phyloP scores from a whole-genome alignment of 2,113 vertebrate genomes.

The Mobula hypostoma region DNA sequence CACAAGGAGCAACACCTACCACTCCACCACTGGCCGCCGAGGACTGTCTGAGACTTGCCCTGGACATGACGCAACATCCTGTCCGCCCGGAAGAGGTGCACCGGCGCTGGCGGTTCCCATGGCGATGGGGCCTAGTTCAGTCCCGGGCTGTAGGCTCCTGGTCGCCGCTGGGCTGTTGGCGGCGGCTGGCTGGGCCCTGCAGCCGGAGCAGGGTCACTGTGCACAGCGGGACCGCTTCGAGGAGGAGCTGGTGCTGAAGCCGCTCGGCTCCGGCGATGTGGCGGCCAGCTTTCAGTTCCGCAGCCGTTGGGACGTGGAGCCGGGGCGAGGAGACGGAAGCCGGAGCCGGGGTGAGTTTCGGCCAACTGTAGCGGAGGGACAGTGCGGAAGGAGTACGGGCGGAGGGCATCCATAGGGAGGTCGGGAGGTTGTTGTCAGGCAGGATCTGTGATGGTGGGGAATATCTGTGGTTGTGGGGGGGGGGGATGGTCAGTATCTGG shows the following conservation, averaged over 20 bases:
- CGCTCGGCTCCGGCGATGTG: conserved; percentile 78
- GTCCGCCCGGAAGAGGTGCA: background rate
- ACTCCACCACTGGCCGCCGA: no score
- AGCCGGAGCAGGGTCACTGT: background rate
- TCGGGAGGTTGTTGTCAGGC: no score
- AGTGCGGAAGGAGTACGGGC: no score
- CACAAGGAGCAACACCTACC: no score
- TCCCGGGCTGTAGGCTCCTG: background rate
- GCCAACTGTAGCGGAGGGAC: background rate
- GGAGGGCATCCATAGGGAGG: no score
- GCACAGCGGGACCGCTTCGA: conserved; percentile 59
- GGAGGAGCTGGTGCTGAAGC: conserved; percentile 81
- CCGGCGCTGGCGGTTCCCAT: background rate
- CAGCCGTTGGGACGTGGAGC: conserved; percentile 76
- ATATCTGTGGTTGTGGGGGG: no score
- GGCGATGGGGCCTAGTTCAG: background rate
- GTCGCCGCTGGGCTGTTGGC: conserved; percentile 13
- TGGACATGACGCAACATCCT: background rate
- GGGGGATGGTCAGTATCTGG: no score
- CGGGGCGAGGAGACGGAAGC: conserved; percentile 28
- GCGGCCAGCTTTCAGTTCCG: conserved; percentile 89
- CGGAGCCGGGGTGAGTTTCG: background rate
- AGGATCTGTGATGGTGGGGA: no score
- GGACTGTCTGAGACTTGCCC: accelerated
- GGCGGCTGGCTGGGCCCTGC: background rate